Evolutionary conservation across 2,797 vertebrate species (phyloP).

Genomic region (Danio tinwini): DNA sequence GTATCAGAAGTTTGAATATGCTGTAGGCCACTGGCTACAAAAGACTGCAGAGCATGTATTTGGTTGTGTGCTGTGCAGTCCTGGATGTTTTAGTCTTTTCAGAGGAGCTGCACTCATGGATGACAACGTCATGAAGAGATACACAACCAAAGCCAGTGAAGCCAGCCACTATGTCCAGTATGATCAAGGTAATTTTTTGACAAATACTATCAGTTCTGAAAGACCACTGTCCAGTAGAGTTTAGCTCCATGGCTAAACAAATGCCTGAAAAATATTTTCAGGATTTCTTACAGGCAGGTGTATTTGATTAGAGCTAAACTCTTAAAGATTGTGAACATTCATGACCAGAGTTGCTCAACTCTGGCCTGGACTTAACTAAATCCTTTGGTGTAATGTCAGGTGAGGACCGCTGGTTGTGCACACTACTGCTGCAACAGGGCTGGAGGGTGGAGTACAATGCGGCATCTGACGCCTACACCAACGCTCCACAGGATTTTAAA

Average conservation of each 20-base stretch:
- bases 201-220: not conserved
- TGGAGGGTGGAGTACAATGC: constrained; percentile 82
- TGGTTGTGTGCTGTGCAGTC: constrained; percentile 78
- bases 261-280: too few relatives aligned
- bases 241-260: too few relatives aligned
- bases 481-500: constrained; percentile 78
- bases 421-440: constrained; percentile 79
- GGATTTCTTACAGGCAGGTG: too few relatives aligned
- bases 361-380: not conserved
- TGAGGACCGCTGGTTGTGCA: constrained; percentile 82
- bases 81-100: constrained; percentile 81
- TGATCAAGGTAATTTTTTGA: constrained; percentile 74
- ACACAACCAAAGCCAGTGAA: constrained; percentile 71
- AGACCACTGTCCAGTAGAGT: too few relatives aligned
- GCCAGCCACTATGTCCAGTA: constrained; percentile 76
- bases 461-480: constrained; percentile 81
- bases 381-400: constrained; percentile 61
- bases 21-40: constrained; percentile 79
- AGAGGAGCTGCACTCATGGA: constrained; percentile 78
- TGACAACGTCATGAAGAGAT: constrained; percentile 80
- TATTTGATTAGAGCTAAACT: too few relatives aligned
- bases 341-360: too few relatives aligned
- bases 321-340: too few relatives aligned
- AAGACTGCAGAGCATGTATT: constrained; percentile 79
- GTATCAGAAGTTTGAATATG: constrained; percentile 84